A percentile compares a stretch with the other conserved stretches of the same genome.
Conservation (phyloP, 2,888 invertebrate species). For the Erebia ligea region DNA sequence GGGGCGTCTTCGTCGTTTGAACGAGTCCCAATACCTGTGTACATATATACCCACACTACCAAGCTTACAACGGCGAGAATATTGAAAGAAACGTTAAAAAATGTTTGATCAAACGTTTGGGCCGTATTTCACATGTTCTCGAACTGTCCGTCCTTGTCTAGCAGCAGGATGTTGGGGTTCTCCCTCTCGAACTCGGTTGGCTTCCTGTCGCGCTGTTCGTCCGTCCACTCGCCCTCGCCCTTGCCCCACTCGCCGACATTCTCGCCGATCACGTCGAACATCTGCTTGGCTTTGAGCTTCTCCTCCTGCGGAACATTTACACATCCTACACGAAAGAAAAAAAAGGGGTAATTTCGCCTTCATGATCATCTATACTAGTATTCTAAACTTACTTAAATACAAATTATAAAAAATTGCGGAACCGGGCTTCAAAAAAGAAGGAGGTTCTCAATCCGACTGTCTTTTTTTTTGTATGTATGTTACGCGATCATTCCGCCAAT, state of each 20-base stretch:
- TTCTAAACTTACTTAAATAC: too few relatives aligned
- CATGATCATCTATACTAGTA: too few relatives aligned
- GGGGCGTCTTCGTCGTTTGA: too few relatives aligned
- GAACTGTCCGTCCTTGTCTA: slow-evolving; percentile 89
- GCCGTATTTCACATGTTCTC: slow-evolving; percentile 85
- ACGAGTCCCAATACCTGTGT: too few relatives aligned
- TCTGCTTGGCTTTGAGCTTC: slow-evolving; percentile 85
- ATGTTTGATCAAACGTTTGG: slow-evolving; percentile 17
- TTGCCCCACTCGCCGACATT: slow-evolving; percentile 89
- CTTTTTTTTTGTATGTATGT: too few relatives aligned
- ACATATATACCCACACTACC: not conserved
- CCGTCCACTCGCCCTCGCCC: slow-evolving; percentile 88
- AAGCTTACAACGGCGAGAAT: not conserved
- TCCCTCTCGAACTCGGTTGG: slow-evolving; percentile 91
- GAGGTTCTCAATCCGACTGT: too few relatives aligned
- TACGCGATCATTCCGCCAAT: too few relatives aligned
- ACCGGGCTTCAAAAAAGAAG: too few relatives aligned
- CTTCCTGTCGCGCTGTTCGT: slow-evolving; percentile 86
- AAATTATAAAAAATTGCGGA: too few relatives aligned
- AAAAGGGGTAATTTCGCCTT: not conserved
- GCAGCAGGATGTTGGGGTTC: slow-evolving; percentile 89
- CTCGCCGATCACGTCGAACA: slow-evolving; percentile 88
- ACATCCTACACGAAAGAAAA: slow-evolving; percentile 14
- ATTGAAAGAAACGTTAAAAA: not conserved
- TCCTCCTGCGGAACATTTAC: slow-evolving; percentile 82